Conservation (phyloP, 2,888 invertebrate genomes). For the Sarcophaga variegata region DNA sequence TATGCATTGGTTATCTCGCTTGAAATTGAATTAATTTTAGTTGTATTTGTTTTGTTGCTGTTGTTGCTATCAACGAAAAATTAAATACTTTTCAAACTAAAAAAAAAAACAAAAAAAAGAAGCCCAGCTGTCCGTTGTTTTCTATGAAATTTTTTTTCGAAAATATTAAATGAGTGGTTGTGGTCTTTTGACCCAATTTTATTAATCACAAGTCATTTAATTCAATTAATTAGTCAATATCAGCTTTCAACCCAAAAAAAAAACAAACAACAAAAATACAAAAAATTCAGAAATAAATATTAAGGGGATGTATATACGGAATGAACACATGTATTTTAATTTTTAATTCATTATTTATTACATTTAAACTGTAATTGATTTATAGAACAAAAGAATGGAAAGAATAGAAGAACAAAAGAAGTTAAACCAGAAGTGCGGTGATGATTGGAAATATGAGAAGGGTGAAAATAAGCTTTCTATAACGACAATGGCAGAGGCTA, state of each 20-base stretch:
- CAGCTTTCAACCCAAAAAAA: neutral
- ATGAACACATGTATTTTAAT: neutral
- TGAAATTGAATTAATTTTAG: conserved; percentile 14
- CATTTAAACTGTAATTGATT: too few species aligned
- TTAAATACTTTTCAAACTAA: neutral
- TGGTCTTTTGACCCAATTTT: conserved; percentile 63
- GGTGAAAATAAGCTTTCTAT: too few species aligned
- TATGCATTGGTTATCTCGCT: conserved; percentile 1
- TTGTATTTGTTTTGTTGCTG: neutral
- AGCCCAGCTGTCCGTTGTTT: neutral
- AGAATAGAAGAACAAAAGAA: too few species aligned
- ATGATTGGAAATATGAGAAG: too few species aligned
- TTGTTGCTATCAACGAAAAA: conserved; percentile 4
- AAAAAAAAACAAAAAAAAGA: neutral
- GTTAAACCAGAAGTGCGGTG: too few species aligned
- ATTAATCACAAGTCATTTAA: conserved; percentile 63
- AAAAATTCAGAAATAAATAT: too few species aligned
- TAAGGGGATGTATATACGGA: too few species aligned
- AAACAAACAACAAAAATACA: too few species aligned
- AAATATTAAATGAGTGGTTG: conserved; percentile 43
- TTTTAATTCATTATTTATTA: neutral
- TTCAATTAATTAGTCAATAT: conserved; percentile 61
- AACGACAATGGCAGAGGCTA: too few species aligned
- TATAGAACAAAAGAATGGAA: too few species aligned
- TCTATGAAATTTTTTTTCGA: neutral